These are phyloP conservation scores for Trilocha varians DNA, from an alignment of 2,888 invertebrate species.

Conservation along the genomic window DNA sequence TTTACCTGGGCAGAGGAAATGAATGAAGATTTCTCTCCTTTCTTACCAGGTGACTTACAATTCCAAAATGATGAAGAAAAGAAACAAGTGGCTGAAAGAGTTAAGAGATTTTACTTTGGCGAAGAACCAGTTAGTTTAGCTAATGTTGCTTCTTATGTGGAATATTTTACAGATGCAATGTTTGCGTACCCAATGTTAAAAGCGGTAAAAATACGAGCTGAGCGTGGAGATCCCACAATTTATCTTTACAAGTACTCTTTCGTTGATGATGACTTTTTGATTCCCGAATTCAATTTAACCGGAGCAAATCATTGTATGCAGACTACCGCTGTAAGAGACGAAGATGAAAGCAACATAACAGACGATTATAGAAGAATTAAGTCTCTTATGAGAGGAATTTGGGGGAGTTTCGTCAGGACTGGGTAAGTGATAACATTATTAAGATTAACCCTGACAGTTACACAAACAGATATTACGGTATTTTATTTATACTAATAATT, in stretches of 20 bases:
- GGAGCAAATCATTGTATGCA: constrained; percentile 15
- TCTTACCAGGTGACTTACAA: constrained; percentile 18
- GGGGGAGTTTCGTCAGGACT: constrained; percentile 21
- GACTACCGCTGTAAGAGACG: constrained; percentile 3
- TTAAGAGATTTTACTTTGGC: constrained; percentile 27
- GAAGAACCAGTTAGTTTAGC: constrained; percentile 10
- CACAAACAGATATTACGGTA: not conserved
- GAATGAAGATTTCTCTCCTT: constrained; percentile 24
- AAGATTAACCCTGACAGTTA: not conserved
- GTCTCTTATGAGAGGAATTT: constrained; percentile 18
- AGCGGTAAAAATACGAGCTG: constrained; percentile 16
- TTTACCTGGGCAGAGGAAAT: constrained; percentile 18
- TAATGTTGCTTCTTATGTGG: constrained; percentile 12
- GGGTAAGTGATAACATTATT: constrained; percentile 17
- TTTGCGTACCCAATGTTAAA: constrained; percentile 20
- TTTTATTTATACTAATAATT: not conserved
- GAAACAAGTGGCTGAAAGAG: constrained; percentile 11
- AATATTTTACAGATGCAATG: constrained; percentile 35
- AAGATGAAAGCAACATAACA: constrained; percentile 8
- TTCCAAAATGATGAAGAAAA: constrained; percentile 17
- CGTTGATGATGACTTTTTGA: constrained; percentile 11
- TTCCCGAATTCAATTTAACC: constrained; percentile 9
- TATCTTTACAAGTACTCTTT: constrained; percentile 21
- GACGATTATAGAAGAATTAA: constrained; percentile 16
- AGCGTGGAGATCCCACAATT: constrained; percentile 19